Evolutionary conservation across 2,797 vertebrate species (phyloP).

Genomic region (Poliocrania exsul): DNA sequence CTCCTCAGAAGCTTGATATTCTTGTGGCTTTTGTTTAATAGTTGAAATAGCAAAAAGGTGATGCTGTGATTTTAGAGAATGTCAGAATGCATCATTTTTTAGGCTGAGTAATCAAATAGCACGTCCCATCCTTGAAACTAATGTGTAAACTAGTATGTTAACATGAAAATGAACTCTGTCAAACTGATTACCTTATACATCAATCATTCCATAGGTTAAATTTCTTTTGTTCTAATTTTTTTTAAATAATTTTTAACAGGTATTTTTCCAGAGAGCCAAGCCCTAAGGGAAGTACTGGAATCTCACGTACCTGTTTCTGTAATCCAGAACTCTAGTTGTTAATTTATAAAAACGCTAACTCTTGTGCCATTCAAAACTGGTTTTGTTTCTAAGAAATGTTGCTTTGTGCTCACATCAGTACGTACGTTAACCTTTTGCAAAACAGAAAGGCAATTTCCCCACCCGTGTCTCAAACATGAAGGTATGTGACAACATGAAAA

Average conservation of each 20-base stretch:
- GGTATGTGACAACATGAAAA: conserved; percentile 64
- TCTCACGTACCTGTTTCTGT: conserved; percentile 63
- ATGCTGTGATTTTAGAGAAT: neutral
- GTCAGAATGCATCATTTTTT: neutral
- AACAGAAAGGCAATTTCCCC: conserved; percentile 43
- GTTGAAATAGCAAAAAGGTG: neutral
- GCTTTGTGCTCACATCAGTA: conserved; percentile 82
- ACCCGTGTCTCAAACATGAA: conserved; percentile 53
- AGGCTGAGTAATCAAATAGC: neutral
- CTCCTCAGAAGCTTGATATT: neutral
- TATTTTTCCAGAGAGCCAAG: conserved; percentile 95
- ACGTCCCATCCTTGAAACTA: neutral
- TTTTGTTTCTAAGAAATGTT: conserved; percentile 80
- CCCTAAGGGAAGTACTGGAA: conserved; percentile 83
- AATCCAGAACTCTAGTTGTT: conserved; percentile 72
- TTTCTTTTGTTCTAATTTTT: neutral
- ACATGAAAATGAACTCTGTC: neutral
- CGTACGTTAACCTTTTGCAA: conserved; percentile 69
- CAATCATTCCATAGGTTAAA: neutral
- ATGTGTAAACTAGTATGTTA: neutral
- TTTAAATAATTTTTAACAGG: conserved; percentile 74
- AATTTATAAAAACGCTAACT: conserved; percentile 75
- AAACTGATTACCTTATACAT: neutral
- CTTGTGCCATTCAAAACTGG: conserved; percentile 74
- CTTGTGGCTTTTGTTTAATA: neutral